Conservation (phyloP, 2,797 vertebrate genomes). For the Platyrinchus mystaceus region DNA sequence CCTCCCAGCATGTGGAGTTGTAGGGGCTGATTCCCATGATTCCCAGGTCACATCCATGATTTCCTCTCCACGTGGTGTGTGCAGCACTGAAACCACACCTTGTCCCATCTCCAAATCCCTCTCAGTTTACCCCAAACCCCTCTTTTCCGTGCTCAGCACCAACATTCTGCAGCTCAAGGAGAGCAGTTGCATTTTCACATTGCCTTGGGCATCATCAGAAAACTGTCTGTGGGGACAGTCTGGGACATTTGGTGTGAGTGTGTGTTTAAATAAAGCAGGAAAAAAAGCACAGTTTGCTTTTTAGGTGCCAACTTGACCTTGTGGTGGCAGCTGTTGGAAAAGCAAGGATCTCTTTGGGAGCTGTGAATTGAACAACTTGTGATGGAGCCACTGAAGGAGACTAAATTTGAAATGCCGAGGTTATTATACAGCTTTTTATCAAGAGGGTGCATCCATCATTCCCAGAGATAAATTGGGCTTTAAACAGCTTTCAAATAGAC, state of each 20-base stretch:
- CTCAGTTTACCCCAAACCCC: neutral
- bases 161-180: neutral
- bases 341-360: constrained; percentile 39
- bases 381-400: constrained; percentile 49
- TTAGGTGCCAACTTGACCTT: constrained; percentile 60
- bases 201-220: constrained; percentile 42
- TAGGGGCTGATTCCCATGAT: neutral
- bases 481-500: neutral
- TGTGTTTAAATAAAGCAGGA: constrained; percentile 30
- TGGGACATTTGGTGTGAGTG: constrained; percentile 14
- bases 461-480: constrained; percentile 31
- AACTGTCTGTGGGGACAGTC: neutral
- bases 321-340: constrained; percentile 46
- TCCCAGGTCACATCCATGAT: neutral
- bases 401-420: constrained; percentile 59
- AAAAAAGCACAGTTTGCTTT: constrained; percentile 60
- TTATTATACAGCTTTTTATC: constrained; percentile 48
- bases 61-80: neutral
- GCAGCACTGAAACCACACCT: neutral
- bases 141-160: neutral
- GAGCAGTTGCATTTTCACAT: neutral
- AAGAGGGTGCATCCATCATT: constrained; percentile 36
- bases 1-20: neutral
- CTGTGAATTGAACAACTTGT: constrained; percentile 47
- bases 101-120: neutral